Evolutionary conservation across 2,888 invertebrate genomes (phyloP), one percentile per base, ranked within the genome.

Genomic region (Onchidella celtica): DNA sequence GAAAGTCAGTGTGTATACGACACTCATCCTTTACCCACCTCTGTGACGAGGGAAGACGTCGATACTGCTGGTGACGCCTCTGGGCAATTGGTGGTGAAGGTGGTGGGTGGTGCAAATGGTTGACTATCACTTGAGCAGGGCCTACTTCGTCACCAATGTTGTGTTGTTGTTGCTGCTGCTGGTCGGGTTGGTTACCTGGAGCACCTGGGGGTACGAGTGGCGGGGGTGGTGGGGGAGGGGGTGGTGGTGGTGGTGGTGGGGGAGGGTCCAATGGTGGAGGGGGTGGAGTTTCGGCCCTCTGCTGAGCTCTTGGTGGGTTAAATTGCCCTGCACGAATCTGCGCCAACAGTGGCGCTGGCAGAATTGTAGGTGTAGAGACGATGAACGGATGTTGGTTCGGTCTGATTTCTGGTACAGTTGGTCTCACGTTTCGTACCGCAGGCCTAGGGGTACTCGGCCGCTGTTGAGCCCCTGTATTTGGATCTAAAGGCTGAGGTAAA

Each of bases 41-140:
- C 9, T 55, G 34, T 6, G 27, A 59, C 17, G 73, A 59, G 1
- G 73, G 24, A 11, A 59, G 73, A 2, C 73, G 47, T 0, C 73
- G 73, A 36, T 36, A 73, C 36, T 73, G 59, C 3, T 38, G 59
- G n/a, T 21, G 55, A 21, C 29, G 66, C 21, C 77, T 66, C 29
- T 77, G 77, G 9, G 57, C 47, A 1, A 36, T 14, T 3, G 77
- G 77, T 21, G 77, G 68, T 14, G 68, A 77, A 3, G 68, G 57
- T 6, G 77, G 77, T 1, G 77, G 77, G 17, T 68, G 66, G 32
- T 68, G 66, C 40, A 77, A 36, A 47, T 77, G 77, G 3, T 57
- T 29, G 34, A 27, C 34, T 11, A 73, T 34, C n/a, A 73, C 61
- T 14, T 34, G 36, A 4, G 24, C 61, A 6, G 59, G 59, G 21